Evolutionary conservation across 2,113 vertebrate species (phyloP).

Genomic region (Tragelaphus strepsiceros): DNA sequence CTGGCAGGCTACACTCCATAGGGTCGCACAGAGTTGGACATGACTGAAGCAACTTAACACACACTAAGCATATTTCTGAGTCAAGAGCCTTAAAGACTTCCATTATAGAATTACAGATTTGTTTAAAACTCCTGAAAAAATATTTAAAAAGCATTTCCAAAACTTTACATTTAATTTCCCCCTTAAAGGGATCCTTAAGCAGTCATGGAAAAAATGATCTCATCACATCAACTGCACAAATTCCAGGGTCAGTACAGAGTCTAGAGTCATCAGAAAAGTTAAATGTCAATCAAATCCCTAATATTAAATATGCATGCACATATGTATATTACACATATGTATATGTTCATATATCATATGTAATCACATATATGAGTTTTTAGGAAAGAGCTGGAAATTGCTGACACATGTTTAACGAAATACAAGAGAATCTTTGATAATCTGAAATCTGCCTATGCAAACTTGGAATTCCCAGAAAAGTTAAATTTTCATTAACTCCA

Average conservation of each 20-base stretch:
- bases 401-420: background rate
- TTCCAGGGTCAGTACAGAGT: background rate
- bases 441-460: background rate
- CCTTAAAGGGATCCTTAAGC: background rate
- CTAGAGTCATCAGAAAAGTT: conserved; percentile 9
- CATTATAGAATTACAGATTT: background rate
- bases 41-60: background rate
- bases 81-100: background rate
- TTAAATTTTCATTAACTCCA: background rate
- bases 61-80: background rate
- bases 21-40: background rate
- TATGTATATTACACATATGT: background rate
- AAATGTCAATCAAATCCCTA: background rate
- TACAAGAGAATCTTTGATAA: background rate
- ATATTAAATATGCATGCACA: background rate
- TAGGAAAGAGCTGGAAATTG: background rate
- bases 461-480: background rate
- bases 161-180: background rate
- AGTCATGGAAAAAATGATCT: background rate
- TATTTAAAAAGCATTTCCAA: background rate
- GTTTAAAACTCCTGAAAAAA: background rate
- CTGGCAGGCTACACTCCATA: background rate
- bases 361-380: background rate
- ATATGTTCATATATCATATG: background rate
- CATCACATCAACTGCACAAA: background rate